A percentile compares a stretch with the other conserved stretches of the same genome.
Conservation (phyloP, 2,888 invertebrate genomes). For the Odontocolon sp. region DNA sequence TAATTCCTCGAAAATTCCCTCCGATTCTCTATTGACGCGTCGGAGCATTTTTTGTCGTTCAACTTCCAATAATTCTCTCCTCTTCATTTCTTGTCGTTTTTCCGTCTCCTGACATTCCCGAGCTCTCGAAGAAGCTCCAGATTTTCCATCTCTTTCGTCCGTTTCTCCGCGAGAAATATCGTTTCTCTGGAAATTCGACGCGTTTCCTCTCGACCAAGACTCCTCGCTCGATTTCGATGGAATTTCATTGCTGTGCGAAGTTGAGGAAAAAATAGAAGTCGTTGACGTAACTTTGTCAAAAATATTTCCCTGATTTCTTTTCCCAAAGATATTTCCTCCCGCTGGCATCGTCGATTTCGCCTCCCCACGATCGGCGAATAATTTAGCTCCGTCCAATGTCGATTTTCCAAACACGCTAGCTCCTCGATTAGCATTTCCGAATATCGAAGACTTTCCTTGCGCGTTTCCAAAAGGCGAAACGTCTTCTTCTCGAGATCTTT, state of each 20-base stretch:
- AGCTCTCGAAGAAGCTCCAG: neutral
- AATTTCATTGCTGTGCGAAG: neutral
- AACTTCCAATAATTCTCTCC: conserved; percentile 24
- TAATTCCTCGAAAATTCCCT: conserved; percentile 65
- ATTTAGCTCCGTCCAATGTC: neutral
- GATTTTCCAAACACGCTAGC: conserved; percentile 38
- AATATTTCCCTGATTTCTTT: neutral
- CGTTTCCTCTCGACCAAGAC: neutral
- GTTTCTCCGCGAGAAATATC: neutral
- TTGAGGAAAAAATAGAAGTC: neutral
- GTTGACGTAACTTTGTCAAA: conserved; percentile 13
- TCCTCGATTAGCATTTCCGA: neutral
- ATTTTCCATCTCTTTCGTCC: neutral
- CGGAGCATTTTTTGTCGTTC: conserved; percentile 41
- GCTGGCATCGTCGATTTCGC: neutral
- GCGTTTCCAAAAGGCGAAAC: neutral
- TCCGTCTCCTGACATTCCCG: conserved; percentile 17
- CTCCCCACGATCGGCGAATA: neutral
- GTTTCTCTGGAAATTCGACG: neutral
- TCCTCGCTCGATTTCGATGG: neutral
- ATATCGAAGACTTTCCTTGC: conserved; percentile 3
- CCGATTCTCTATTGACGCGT: conserved; percentile 66
- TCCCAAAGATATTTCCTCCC: conserved; percentile 9
- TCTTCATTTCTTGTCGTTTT: conserved; percentile 14
- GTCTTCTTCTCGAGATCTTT: conserved; percentile 9